phyloP scores from a whole-genome alignment of 2,113 vertebrate species.

The Leptobrachium ailaonicum region DNA sequence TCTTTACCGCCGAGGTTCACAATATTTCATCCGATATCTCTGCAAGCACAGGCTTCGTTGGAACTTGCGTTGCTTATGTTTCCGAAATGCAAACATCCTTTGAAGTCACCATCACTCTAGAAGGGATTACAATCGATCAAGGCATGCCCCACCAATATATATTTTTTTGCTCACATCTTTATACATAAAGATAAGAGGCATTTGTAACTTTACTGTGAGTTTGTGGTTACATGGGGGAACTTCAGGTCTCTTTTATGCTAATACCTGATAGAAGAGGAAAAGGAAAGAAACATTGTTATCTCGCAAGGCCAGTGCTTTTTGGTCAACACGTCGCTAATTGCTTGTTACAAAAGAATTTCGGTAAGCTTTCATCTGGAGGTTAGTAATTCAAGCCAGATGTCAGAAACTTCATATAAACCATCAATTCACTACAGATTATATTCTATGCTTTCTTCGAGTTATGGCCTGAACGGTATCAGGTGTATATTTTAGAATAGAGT shows the following conservation, averaged over 20 bases:
- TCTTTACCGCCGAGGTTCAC: neutral
- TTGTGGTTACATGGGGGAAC: conserved; percentile 2
- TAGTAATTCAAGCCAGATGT: too few relatives aligned
- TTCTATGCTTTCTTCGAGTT: too few relatives aligned
- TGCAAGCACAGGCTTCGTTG: neutral
- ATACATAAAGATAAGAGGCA: conserved; percentile 26
- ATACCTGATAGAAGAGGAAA: conserved; percentile 8
- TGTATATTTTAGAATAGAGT: too few relatives aligned
- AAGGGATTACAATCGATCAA: conserved; percentile 1
- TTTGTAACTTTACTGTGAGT: conserved; percentile 9
- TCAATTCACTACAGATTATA: too few relatives aligned
- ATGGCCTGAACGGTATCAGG: too few relatives aligned
- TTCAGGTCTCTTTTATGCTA: conserved; percentile 25
- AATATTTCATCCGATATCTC: conserved; percentile 18
- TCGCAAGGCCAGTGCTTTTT: conserved; percentile 14
- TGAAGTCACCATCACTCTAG: conserved; percentile 1
- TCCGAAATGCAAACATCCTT: neutral
- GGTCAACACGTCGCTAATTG: neutral
- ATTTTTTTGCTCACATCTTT: conserved; percentile 1
- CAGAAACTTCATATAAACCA: too few relatives aligned
- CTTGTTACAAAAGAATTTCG: conserved; percentile 7
- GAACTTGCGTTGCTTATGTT: neutral
- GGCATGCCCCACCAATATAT: neutral
- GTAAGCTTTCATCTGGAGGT: neutral
- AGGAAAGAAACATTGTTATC: conserved; percentile 2